Base-by-base conservation (phyloP, 2,888 invertebrate genomes). In the Drosophila paracracens region DNA sequence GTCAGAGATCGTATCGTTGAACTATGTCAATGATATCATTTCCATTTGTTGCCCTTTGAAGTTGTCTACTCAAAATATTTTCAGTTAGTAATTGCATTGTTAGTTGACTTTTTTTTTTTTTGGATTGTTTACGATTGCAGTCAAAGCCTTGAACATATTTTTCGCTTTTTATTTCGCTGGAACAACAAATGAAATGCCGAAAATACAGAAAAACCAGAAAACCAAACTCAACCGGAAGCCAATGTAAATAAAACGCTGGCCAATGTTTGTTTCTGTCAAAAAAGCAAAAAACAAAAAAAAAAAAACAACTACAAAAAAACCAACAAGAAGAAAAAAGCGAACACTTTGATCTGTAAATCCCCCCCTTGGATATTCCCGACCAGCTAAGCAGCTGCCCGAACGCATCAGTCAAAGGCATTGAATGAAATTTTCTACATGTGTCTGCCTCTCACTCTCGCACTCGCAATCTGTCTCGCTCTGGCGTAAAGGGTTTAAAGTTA, bases 221-320 rank as follows among this genome's bases (percentile, higher is more conserved):
- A 74, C 81, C 71, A 75, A 86, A 87, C 75, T 89, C 90, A 84
- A 89, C 90, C 87, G 87, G 87, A 87, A 87, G 87, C 90, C 88
- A 87, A 87, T 90, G 87, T 87, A 87, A 87, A 87, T 87, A 87
- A 90, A 87, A 73, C 87, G 89, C 84, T 68, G 68, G 53, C 66
- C 74, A 60, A 84, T 87, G 90, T 87, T 87, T 87, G 87, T 87
- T 89, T 90, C 89, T 89, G 89, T 87, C 90, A 84, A 87, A 81
- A 82, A 87, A 76, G 40, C 40, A 70, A 58, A 69, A 70, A 58
- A 38, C 43, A 62, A 64, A 56, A n/a, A 4, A 51, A 51, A 65
- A 70, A 86, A 64, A 81, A 62, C 21, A 70, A 50, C 66, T 68
- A 59, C n/a, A 21, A 35, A 25, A 43, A 36, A 57, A 40, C 50